Evolutionary conservation across 2,797 vertebrate species (phyloP), one percentile per base, ranked within the genome.

Genomic region (Crocidura indochinensis): DNA sequence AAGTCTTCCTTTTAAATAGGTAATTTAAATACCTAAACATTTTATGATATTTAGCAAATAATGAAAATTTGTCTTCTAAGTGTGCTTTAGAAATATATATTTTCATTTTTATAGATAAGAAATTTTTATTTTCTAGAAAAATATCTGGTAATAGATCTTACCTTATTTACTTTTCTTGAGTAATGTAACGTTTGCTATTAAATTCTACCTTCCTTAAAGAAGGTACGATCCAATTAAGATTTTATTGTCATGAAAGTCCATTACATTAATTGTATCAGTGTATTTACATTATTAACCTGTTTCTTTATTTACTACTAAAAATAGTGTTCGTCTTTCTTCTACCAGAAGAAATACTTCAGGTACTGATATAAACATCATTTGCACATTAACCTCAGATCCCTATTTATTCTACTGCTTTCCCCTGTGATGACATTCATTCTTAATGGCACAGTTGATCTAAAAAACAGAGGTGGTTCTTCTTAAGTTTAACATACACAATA

Each of bases 351-450:
- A 71, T 0, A 17, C 29, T 78, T 76, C 22, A 60, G 17, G 77
- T 90, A 2, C 29, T 68, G 71, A n/a, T 29, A 84, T 83, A 90
- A 80, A 4, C 20, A 56, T 73, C 5, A 69, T 74, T 29, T 81
- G 60, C 4, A 65, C 1, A 60, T 60, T 83, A 79, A 46, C 27
- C 2, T 76, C 26, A 26, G 60, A 38, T 49, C 10, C 79, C 56
- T 62, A 56, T 91, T 91, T 93, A 7, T 60, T 73, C 1, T 12
- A 72, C 53, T 90, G 81, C 49, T 85, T 87, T 82, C 47, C n/a
- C 49, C 4, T 73, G 9, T 27, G 11, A 15, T 73, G 3, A 80
- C 11, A n/a, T 17, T 68, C 29, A 60, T 10, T 56, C n/a, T 88
- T 79, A 74, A 19, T 24, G 53, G 20, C n/a, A 51, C 38, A 38